phyloP scores from a whole-genome alignment of 2,797 vertebrate genomes.

The Leptoclinus maculatus region DNA sequence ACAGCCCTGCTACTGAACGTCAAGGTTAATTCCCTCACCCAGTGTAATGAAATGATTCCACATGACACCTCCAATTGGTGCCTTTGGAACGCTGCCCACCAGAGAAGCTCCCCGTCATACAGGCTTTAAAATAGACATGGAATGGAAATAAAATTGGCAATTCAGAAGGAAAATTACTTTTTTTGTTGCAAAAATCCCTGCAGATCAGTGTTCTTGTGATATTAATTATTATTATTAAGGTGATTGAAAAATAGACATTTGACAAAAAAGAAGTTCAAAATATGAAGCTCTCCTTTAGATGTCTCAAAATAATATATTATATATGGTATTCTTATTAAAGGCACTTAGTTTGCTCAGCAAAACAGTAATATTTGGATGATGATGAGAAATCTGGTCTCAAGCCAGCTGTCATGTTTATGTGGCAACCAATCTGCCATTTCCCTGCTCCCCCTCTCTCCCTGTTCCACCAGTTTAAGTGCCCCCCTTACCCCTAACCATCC shows the following conservation, averaged over 20 bases:
- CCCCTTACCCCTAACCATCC: slow-evolving; percentile 23
- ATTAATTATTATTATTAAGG: slow-evolving; percentile 3
- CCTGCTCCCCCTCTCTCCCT: slow-evolving; percentile 17
- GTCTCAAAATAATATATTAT: neutral
- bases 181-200: slow-evolving; percentile 16
- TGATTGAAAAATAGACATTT: neutral
- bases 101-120: slow-evolving; percentile 91
- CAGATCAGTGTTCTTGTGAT: neutral
- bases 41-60: slow-evolving; percentile 94
- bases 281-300: neutral
- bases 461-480: slow-evolving; percentile 35
- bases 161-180: slow-evolving; percentile 31
- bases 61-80: slow-evolving; percentile 93
- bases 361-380: neutral
- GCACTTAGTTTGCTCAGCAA: neutral
- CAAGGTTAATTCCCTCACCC: slow-evolving; percentile 91
- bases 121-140: slow-evolving; percentile 91
- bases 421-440: slow-evolving; percentile 31
- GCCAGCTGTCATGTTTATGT: slow-evolving; percentile 41
- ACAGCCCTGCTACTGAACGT: slow-evolving; percentile 90
- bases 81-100: slow-evolving; percentile 85
- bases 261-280: neutral
- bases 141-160: slow-evolving; percentile 84
- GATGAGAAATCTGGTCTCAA: slow-evolving; percentile 5
- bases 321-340: neutral